A percentile compares a stretch with the other conserved stretches of the same genome.
Conservation (phyloP, 2,113 vertebrate genomes). For the Castor canadensis region DNA sequence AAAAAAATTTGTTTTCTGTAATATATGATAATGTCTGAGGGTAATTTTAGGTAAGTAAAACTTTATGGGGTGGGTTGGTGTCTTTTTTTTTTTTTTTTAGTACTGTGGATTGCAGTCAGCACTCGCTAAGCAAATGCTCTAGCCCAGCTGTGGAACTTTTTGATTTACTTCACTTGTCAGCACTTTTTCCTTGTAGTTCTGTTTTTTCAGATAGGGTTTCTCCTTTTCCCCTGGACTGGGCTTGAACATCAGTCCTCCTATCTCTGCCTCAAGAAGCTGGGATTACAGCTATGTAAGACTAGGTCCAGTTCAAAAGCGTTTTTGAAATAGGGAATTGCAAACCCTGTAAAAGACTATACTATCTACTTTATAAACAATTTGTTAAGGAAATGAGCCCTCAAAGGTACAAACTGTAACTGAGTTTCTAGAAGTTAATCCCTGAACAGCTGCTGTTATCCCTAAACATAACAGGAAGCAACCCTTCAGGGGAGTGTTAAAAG, state of each 20-base stretch:
- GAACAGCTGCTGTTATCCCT: not conserved
- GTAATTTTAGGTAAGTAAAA: not conserved
- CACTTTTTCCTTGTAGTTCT: no score
- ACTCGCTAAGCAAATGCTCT: no score
- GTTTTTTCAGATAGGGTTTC: no score
- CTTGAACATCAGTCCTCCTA: no score
- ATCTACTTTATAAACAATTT: not conserved
- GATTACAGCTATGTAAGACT: no score
- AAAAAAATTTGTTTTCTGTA: not conserved
- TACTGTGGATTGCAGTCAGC: no score
- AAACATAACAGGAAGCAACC: not conserved
- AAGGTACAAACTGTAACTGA: not conserved
- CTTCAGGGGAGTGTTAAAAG: not conserved
- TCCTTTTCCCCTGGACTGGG: no score
- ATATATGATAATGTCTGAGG: not conserved
- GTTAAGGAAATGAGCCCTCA: not conserved
- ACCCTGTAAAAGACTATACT: not conserved
- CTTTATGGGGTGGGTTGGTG: not conserved
- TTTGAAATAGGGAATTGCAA: not conserved
- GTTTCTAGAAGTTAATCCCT: not conserved
- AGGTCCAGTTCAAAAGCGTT: not conserved
- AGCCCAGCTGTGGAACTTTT: no score
- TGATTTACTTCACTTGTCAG: no score
- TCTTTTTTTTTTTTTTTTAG: no score
- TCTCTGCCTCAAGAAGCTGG: no score